phyloP scores from a whole-genome alignment of 2,888 invertebrate species.

The Spisula solida region DNA sequence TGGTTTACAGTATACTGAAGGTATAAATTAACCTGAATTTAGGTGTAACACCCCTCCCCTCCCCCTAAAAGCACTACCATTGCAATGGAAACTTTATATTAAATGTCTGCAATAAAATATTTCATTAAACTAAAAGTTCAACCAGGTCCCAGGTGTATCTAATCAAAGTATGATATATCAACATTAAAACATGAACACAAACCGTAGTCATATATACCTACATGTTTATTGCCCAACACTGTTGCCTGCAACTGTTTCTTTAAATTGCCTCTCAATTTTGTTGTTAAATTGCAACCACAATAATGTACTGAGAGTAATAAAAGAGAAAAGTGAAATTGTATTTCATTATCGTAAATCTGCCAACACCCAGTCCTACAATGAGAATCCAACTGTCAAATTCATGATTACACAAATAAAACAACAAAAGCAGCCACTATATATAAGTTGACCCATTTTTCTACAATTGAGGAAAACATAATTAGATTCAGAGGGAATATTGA shows the following conservation, averaged over 20 bases:
- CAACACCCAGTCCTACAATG: background rate
- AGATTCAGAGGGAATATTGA: background rate
- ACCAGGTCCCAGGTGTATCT: background rate
- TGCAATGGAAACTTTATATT: background rate
- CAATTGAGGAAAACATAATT: too few relatives aligned
- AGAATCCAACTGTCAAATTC: background rate
- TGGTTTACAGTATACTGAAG: too few relatives aligned
- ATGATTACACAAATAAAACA: background rate
- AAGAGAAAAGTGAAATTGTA: background rate
- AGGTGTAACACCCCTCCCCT: too few relatives aligned
- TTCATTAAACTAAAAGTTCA: background rate
- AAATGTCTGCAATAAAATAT: background rate
- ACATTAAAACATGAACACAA: background rate
- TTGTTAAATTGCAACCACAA: background rate
- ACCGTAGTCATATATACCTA: background rate
- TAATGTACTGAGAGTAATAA: background rate
- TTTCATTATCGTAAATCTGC: conserved; percentile 17
- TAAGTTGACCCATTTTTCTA: too few relatives aligned
- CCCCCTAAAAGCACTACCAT: too few relatives aligned
- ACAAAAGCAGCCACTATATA: too few relatives aligned
- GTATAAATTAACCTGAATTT: too few relatives aligned
- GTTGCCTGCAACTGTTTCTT: background rate
- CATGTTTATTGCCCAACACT: conserved; percentile 12
- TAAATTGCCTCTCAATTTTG: conserved; percentile 13
- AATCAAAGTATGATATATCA: background rate